A percentile compares a stretch with the other conserved stretches of the same genome.
phyloP scores from a whole-genome alignment of 2,888 invertebrate species.

The Acrobasis repandana region DNA sequence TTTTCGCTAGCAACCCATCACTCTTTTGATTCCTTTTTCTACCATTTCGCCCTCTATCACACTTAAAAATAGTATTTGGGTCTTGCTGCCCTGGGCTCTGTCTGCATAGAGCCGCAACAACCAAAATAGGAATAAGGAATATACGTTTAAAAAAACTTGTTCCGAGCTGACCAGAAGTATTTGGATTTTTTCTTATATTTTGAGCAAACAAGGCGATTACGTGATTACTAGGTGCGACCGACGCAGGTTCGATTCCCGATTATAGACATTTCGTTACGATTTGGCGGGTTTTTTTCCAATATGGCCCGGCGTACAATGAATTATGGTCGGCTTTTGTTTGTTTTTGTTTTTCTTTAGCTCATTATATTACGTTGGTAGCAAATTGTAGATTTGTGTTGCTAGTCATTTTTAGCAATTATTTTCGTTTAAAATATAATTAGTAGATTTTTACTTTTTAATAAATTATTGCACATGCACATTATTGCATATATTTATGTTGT shows the following conservation, averaged over 20 bases:
- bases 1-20: too few relatives aligned
- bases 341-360: constrained; percentile 38
- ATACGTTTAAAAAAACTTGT: too few relatives aligned
- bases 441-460: neutral
- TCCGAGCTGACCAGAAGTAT: neutral
- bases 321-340: constrained; percentile 58
- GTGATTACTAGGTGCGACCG: constrained; percentile 66
- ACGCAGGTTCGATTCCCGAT: constrained; percentile 65
- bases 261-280: constrained; percentile 70
- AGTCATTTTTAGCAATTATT: neutral
- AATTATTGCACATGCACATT: neutral
- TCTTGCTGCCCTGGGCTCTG: too few relatives aligned
- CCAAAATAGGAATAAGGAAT: too few relatives aligned
- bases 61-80: too few relatives aligned
- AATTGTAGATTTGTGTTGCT: constrained; percentile 19
- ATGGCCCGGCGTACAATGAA: constrained; percentile 65
- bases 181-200: constrained; percentile 39
- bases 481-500: neutral
- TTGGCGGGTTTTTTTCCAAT: constrained; percentile 65
- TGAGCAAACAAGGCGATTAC: constrained; percentile 69
- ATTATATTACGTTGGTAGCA: constrained; percentile 26
- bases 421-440: neutral
- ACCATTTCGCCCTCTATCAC: too few relatives aligned
- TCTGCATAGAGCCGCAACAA: too few relatives aligned
- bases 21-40: too few relatives aligned